A percentile compares a stretch with the other conserved stretches of the same genome.
phyloP scores from a whole-genome alignment of 2,113 vertebrate species.

The Corythaeola cristata region DNA sequence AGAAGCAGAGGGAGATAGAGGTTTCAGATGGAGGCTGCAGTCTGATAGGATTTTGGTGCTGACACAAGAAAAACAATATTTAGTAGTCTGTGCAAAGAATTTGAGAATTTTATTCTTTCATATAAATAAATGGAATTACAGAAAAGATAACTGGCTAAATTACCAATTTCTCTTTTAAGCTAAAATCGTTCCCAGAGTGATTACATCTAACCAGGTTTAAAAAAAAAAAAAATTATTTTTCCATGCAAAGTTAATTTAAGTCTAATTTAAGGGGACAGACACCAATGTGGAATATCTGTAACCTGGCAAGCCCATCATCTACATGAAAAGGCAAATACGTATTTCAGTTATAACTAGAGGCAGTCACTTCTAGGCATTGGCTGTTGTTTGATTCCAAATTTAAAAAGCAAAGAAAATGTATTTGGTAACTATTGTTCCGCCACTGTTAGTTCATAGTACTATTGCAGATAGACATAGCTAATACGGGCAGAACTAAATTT shows the following conservation, averaged over 20 bases:
- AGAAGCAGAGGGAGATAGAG: neutral
- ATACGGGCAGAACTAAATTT: neutral
- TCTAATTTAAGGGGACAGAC: neutral
- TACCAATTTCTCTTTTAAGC: neutral
- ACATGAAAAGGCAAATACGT: neutral
- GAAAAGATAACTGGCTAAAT: neutral
- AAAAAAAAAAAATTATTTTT: neutral
- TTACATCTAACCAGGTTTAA: neutral
- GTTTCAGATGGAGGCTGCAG: neutral
- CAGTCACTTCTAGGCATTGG: neutral
- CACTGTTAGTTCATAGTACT: neutral
- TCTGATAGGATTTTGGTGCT: neutral
- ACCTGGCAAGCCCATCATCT: neutral
- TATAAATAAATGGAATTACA: neutral
- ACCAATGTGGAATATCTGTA: neutral
- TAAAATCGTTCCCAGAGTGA: neutral
- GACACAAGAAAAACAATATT: neutral
- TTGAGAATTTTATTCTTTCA: neutral
- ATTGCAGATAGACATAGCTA: neutral
- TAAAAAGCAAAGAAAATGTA: neutral
- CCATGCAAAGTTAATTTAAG: neutral
- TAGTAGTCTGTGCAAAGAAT: neutral
- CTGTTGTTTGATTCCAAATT: neutral
- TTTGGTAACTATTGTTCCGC: neutral
- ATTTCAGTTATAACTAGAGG: neutral